Percentiles rank a stretch among this genome's conserved stretches.
Evolutionary conservation across 2,797 vertebrate species (phyloP).

Genomic region (Mormyrops attenuatus): DNA sequence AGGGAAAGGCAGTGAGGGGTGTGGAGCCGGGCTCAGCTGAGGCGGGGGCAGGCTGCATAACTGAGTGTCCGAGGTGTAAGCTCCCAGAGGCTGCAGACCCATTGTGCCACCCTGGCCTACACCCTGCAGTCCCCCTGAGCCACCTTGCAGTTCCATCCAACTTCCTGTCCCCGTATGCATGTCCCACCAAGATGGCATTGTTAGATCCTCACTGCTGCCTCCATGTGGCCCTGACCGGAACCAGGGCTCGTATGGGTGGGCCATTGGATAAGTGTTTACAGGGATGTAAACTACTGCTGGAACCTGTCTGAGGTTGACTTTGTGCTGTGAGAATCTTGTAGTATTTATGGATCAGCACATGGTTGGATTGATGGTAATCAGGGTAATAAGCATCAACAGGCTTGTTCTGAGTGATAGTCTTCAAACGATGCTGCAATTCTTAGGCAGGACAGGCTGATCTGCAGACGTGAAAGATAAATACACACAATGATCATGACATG

Average conservation of each 20-base stretch:
- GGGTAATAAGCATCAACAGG: not conserved
- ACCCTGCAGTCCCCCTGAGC: constrained; percentile 57
- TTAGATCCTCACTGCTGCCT: constrained; percentile 72
- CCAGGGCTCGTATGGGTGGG: constrained; percentile 91
- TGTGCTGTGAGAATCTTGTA: constrained; percentile 13
- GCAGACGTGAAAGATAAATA: not conserved
- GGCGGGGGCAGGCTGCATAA: constrained; percentile 68
- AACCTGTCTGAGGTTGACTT: not conserved
- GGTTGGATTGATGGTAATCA: constrained; percentile 28
- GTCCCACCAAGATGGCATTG: constrained; percentile 86
- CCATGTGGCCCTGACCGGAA: constrained; percentile 75
- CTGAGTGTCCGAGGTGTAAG: constrained; percentile 77
- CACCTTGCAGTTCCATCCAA: constrained; percentile 82
- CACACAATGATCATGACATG: not conserved
- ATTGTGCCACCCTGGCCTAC: constrained; percentile 64
- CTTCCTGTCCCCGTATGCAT: constrained; percentile 75
- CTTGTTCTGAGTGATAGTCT: not conserved
- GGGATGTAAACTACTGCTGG: not conserved
- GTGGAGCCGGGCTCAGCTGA: constrained; percentile 65
- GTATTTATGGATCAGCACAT: constrained; percentile 51
- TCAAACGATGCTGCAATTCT: not conserved
- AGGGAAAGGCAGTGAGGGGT: constrained; percentile 68
- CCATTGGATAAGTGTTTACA: constrained; percentile 58
- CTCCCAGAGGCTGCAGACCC: constrained; percentile 72
- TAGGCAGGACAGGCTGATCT: not conserved